Evolutionary conservation across 2,113 vertebrate species (phyloP), one percentile per base, ranked within the genome.

Genomic region (Deroptyus accipitrinus): DNA sequence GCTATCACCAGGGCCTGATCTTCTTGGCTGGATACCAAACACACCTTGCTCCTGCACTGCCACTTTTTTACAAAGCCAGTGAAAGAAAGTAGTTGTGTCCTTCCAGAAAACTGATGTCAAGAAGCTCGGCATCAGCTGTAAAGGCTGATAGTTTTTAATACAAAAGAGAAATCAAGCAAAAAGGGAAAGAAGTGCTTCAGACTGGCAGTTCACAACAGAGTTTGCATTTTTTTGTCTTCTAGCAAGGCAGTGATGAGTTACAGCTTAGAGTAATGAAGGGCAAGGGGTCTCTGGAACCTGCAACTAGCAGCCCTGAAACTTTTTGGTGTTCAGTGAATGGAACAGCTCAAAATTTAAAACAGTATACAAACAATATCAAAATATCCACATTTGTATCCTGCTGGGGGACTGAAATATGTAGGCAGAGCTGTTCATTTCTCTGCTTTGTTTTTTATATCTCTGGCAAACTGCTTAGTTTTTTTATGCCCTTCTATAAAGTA

Each of bases 221-320:
- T 59, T 44, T 59, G 42, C 4, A 28, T 81, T 82, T 48, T 35
- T 46, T 75, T 85, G 20, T 68, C 70, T 86, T 86, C 54, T 62
- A 15, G n/a, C 79, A 73, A 76, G 77, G 73, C 44, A 68, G 15
- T 88, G 75, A 83, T 88, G 59, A 86, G 92, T 86, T 91, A 49
- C 63, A 91, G n/a, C 17, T 88, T 64, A 68, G 46, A 76, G 23
- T 72, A 77, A 67, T 3, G 23, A 84, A 87, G 25, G 28, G 13
- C 27, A 70, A 5, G 1, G 30, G 22, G 27, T 76, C 46, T 64
- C 49, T 66, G 27, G 44, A 52, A 80, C n/a, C 52, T 83, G 86
- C 78, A 83, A 61, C 22, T 76, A 49, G 23, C 48, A 66, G 23
- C 15, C 41, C n/a, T 83, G 49, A 86, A 82, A 79, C 4, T 8